phyloP scores from a whole-genome alignment of 2,888 invertebrate species.

The Spialia ferax region DNA sequence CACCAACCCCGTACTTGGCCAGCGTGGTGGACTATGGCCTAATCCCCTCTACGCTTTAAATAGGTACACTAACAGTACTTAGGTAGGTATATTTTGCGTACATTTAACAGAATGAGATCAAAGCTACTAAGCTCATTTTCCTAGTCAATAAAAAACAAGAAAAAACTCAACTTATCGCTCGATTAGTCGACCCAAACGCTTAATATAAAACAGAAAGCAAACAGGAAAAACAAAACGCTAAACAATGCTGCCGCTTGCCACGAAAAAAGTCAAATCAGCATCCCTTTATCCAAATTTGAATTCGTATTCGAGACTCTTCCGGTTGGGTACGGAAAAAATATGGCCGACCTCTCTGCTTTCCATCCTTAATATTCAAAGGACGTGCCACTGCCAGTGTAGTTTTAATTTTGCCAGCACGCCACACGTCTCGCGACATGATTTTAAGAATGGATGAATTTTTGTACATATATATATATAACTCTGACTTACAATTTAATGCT shows the following conservation, averaged over 20 bases:
- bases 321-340: slow-evolving; percentile 46
- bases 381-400: slow-evolving; percentile 47
- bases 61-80: too few relatives aligned
- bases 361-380: slow-evolving; percentile 50
- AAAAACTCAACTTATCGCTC: slow-evolving; percentile 6
- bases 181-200: slow-evolving; percentile 10
- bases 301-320: slow-evolving; percentile 54
- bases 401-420: slow-evolving; percentile 48
- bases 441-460: slow-evolving; percentile 36
- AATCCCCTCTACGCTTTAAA: too few relatives aligned
- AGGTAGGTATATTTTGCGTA: too few relatives aligned
- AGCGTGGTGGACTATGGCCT: too few relatives aligned
- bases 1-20: too few relatives aligned
- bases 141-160: background rate
- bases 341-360: slow-evolving; percentile 44
- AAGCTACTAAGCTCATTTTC: background rate
- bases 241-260: slow-evolving; percentile 27
- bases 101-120: background rate
- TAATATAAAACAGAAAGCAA: slow-evolving; percentile 13
- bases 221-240: slow-evolving; percentile 27
- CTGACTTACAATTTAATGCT: slow-evolving; percentile 1
- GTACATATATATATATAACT: slow-evolving; percentile 21
- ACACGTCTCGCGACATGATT: slow-evolving; percentile 31
- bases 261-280: slow-evolving; percentile 39
- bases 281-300: slow-evolving; percentile 65